A percentile compares a stretch with the other conserved stretches of the same genome.
These are phyloP conservation scores for Drosophila simulans DNA, from an alignment of 1,140 invertebrate species.

Conservation along the genomic window DNA sequence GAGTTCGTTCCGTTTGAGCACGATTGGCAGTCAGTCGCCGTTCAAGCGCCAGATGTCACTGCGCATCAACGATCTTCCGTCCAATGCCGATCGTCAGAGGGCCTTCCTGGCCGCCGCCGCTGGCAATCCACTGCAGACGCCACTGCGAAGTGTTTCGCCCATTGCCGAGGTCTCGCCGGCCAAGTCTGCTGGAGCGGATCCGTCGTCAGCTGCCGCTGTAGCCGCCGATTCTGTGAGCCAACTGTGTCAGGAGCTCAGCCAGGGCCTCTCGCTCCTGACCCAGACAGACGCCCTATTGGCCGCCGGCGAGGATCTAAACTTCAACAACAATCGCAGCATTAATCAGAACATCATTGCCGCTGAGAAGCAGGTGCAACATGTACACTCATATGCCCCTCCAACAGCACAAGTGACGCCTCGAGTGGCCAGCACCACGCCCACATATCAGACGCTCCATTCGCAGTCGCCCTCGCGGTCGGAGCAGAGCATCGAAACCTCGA, in stretches of 20 bases:
- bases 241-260: constrained; percentile 94
- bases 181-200: constrained; percentile 45
- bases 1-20: constrained; percentile 95
- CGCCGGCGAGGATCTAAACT: constrained; percentile 87
- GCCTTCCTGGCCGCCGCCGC: constrained; percentile 82
- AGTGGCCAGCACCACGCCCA: constrained; percentile 61
- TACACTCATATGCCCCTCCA: constrained; percentile 43
- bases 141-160: constrained; percentile 88
- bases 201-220: constrained; percentile 65
- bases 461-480: constrained; percentile 61
- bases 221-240: constrained; percentile 91
- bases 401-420: constrained; percentile 41
- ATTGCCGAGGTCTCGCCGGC: constrained; percentile 92
- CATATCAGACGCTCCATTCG: constrained; percentile 54
- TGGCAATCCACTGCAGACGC: constrained; percentile 70
- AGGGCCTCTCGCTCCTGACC: constrained; percentile 91
- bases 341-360: constrained; percentile 86
- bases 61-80: constrained; percentile 96
- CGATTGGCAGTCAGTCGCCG: constrained; percentile 91
- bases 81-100: constrained; percentile 94
- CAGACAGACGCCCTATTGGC: constrained; percentile 87
- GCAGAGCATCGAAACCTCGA: constrained; percentile 17
- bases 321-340: constrained; percentile 86
- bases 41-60: constrained; percentile 98
- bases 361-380: constrained; percentile 73